A percentile compares a stretch with the other conserved stretches of the same genome.
These are phyloP conservation scores for Scaptomyza caliginosa DNA, from an alignment of 2,888 invertebrate species.

Conservation along the genomic window DNA sequence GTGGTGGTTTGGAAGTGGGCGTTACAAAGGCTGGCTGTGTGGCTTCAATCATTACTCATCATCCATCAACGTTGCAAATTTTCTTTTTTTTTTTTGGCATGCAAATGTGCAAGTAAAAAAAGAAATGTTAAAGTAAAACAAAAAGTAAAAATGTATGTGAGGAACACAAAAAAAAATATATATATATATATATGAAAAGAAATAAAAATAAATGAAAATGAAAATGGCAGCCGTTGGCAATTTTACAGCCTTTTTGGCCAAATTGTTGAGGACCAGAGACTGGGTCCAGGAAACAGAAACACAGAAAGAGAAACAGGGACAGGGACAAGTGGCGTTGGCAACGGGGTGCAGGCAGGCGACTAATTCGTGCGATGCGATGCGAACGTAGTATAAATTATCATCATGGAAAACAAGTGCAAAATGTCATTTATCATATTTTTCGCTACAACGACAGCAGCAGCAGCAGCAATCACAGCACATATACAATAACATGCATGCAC, in stretches of 20 bases:
- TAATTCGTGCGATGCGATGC: constrained; percentile 69
- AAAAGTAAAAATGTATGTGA: constrained; percentile 23
- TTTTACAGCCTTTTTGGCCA: constrained; percentile 64
- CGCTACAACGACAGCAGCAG: constrained; percentile 52
- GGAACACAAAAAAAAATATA: constrained; percentile 11
- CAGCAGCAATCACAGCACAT: constrained; percentile 49
- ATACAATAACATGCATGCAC: constrained; percentile 1
- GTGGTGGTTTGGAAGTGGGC: constrained; percentile 9
- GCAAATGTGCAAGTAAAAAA: constrained; percentile 63
- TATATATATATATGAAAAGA: constrained; percentile 35
- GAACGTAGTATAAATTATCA: constrained; percentile 77
- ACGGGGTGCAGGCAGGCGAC: constrained; percentile 42
- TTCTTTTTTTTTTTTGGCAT: constrained; percentile 56
- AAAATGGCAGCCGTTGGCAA: constrained; percentile 67
- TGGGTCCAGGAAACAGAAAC: neutral
- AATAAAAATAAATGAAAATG: constrained; percentile 65
- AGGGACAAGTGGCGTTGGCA: neutral
- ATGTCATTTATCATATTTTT: constrained; percentile 79
- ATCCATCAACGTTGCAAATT: constrained; percentile 76
- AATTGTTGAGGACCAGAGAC: constrained; percentile 29
- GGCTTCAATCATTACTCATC: constrained; percentile 79
- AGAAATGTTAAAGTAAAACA: constrained; percentile 16
- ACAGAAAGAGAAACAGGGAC: too few relatives aligned
- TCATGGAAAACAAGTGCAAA: constrained; percentile 80
- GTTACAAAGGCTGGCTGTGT: constrained; percentile 53